Evolutionary conservation across 2,113 vertebrate species (phyloP), one percentile per base, ranked within the genome.

Genomic region (Garra rufa): DNA sequence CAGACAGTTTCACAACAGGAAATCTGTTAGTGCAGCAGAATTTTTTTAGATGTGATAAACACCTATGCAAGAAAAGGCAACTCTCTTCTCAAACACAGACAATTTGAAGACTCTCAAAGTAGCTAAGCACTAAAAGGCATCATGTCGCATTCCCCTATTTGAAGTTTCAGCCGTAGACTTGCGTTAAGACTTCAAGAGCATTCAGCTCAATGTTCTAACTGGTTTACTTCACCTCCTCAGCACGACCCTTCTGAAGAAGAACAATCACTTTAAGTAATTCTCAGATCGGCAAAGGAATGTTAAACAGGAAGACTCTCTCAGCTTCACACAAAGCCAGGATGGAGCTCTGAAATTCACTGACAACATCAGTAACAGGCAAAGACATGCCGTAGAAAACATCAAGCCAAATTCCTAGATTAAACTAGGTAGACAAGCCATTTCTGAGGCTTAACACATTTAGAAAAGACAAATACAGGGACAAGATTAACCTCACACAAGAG

Each of bases 291-390:
- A 73, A 50, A 55, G 41, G 52, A 83, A 84, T 30, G 52, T 55
- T 80, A 87, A 89, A 92, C 92, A 94, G 93, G 92, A 92, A 92
- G 89, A 84, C 81, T 86, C 84, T 86, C 88, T 86, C 81, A 87
- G 83, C 83, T 81, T 19, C 87, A 83, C 88, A 93, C 93, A 93
- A 93, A 93, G 92, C 88, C 91, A 94, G 91, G 93, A 93, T 93
- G 87, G 86, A 90, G 83, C 86, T 90, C 88, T 84, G 86, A 89
- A 86, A 87, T 90, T 84, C 92, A 91, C 82, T 90, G 88, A 89
- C 89, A 91, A 86, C 88, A 76, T 81, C 76, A 73, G 75, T 88
- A 63, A 80, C 83, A 75, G 84, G 86, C 83, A 85, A 85, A 83
- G 91, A 84, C 90, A 88, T 80, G 38, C 5, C 21, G 24, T 26